phyloP scores from a whole-genome alignment of 2,888 invertebrate species.

The Pelosia muscerda region DNA sequence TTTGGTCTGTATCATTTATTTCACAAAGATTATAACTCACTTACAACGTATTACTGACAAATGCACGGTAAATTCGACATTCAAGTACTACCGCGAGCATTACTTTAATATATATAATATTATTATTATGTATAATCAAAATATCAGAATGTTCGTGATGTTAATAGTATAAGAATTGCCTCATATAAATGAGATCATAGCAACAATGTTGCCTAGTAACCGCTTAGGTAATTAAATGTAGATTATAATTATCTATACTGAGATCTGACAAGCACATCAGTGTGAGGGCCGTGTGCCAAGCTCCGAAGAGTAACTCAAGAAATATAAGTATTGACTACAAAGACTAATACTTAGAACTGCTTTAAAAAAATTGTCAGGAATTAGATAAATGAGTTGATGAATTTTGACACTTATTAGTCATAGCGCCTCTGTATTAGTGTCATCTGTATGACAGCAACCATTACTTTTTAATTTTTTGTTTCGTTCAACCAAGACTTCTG shows the following conservation, averaged over 20 bases:
- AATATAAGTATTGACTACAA: neutral
- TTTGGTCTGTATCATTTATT: neutral
- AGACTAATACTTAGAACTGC: too few species aligned
- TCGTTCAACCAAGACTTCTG: too few species aligned
- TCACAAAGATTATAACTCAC: neutral
- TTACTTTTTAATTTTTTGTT: too few species aligned
- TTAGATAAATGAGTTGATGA: too few species aligned
- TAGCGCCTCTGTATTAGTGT: too few species aligned
- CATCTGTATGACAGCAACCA: too few species aligned
- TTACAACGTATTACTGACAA: slow-evolving; percentile 3
- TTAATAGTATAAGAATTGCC: slow-evolving; percentile 15
- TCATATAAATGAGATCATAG: slow-evolving; percentile 28
- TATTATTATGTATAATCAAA: slow-evolving; percentile 5
- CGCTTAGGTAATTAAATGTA: slow-evolving; percentile 33
- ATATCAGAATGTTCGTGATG: slow-evolving; percentile 14
- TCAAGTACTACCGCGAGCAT: neutral
- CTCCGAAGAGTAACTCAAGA: slow-evolving; percentile 1
- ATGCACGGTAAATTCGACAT: neutral
- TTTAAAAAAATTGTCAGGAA: too few species aligned
- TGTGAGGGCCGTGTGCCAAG: slow-evolving; percentile 5
- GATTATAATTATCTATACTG: slow-evolving; percentile 36
- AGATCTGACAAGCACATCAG: slow-evolving; percentile 16
- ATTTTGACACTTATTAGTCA: too few species aligned
- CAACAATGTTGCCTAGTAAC: slow-evolving; percentile 20
- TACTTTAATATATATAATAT: neutral